Evolutionary conservation across 2,888 invertebrate genomes (phyloP).

Genomic region (Aporophyla lueneburgensis): DNA sequence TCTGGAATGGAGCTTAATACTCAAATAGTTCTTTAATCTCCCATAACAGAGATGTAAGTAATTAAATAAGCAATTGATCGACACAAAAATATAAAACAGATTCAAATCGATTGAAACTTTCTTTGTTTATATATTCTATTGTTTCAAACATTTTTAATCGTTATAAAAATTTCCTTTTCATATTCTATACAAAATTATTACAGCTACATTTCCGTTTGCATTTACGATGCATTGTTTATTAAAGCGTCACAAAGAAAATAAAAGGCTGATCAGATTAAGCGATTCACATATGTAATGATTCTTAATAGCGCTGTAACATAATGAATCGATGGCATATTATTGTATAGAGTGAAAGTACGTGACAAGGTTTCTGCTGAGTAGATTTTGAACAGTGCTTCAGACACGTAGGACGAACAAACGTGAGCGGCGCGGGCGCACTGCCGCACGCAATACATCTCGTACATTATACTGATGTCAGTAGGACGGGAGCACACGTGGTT

Average conservation of each 20-base stretch:
- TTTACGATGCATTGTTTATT: slow-evolving; percentile 14
- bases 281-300: slow-evolving; percentile 31
- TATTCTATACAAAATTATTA: neutral
- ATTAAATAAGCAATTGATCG: neutral
- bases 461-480: slow-evolving; percentile 58
- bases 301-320: slow-evolving; percentile 27
- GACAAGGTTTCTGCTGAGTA: slow-evolving; percentile 62
- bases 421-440: slow-evolving; percentile 55
- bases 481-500: slow-evolving; percentile 48
- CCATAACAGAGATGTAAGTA: neutral
- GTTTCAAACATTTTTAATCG: neutral
- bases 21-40: neutral
- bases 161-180: neutral
- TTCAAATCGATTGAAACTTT: neutral
- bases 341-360: slow-evolving; percentile 71
- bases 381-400: slow-evolving; percentile 61
- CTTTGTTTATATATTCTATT: neutral
- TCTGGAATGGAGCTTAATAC: no score
- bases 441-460: slow-evolving; percentile 38
- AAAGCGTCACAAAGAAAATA: neutral
- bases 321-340: slow-evolving; percentile 36
- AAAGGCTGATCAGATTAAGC: slow-evolving; percentile 12
- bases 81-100: neutral
- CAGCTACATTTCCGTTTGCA: neutral
- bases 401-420: slow-evolving; percentile 71